Conservation (phyloP, 2,888 invertebrate genomes). For the Drosophila monieri region DNA sequence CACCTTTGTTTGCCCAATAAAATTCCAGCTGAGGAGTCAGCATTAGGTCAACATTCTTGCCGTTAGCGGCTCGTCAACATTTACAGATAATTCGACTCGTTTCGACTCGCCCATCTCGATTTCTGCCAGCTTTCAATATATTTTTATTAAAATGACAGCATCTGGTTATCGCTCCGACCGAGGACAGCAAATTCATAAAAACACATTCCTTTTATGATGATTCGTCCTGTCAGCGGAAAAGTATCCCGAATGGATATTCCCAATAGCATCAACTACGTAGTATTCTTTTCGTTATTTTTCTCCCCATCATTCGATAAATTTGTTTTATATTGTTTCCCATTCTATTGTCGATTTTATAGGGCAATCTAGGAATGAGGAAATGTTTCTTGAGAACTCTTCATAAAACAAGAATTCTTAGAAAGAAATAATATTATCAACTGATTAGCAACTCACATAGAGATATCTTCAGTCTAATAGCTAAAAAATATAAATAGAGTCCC, state of each 20-base stretch:
- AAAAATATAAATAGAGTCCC: not conserved
- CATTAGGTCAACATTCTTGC: slow-evolving; percentile 49
- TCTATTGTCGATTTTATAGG: not conserved
- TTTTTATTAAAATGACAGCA: slow-evolving; percentile 50
- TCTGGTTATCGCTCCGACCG: slow-evolving; percentile 37
- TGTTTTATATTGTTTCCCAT: not conserved
- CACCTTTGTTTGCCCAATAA: slow-evolving; percentile 46
- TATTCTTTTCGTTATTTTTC: slow-evolving; percentile 2
- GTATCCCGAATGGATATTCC: slow-evolving; percentile 2
- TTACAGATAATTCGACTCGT: slow-evolving; percentile 41
- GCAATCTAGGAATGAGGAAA: no score
- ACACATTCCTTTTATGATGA: slow-evolving; percentile 38
- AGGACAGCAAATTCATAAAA: slow-evolving; percentile 34
- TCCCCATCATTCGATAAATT: slow-evolving; percentile 7
- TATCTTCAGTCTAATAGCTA: no score
- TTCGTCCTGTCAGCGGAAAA: slow-evolving; percentile 34
- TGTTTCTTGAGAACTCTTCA: not conserved
- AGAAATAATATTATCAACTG: no score
- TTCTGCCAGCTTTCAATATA: slow-evolving; percentile 51
- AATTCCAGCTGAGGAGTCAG: slow-evolving; percentile 34
- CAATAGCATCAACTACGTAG: slow-evolving; percentile 6
- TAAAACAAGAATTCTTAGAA: no score
- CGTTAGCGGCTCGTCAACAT: slow-evolving; percentile 42
- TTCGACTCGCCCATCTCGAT: slow-evolving; percentile 29
- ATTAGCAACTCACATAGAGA: no score